Conservation (phyloP, 2,888 invertebrate species). For the Patella depressa region DNA sequence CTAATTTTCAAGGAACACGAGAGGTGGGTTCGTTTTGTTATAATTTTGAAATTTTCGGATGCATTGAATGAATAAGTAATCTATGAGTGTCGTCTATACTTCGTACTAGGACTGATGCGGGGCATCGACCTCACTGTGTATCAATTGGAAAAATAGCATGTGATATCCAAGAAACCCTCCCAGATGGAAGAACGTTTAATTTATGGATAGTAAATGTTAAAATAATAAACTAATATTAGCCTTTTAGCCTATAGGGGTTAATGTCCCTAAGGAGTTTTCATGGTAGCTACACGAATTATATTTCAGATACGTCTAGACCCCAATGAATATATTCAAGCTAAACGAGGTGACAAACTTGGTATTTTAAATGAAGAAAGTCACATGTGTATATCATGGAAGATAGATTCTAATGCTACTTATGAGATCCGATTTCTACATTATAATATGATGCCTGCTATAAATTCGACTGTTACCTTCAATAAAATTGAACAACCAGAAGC, state of each 20-base stretch:
- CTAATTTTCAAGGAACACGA: background rate
- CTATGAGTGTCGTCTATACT: no score
- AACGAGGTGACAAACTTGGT: background rate
- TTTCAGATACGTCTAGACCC: background rate
- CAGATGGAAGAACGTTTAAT: no score
- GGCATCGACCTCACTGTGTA: no score
- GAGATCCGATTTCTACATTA: background rate
- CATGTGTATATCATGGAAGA: background rate
- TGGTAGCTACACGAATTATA: background rate
- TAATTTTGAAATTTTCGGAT: no score
- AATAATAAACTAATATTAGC: no score
- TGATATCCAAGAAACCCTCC: no score
- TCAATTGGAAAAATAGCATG: no score
- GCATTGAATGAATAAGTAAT: no score
- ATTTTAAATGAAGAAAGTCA: background rate
- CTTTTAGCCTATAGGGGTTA: no score
- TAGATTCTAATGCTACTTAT: background rate
- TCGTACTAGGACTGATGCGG: no score
- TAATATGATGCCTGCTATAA: background rate
- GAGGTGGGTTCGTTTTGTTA: background rate
- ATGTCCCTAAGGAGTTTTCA: no score
- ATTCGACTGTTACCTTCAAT: background rate
- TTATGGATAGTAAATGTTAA: no score
- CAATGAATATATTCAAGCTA: background rate
- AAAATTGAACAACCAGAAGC: background rate